Base-by-base conservation (phyloP, 2,888 invertebrate species). In the Microctonus brassicae region DNA sequence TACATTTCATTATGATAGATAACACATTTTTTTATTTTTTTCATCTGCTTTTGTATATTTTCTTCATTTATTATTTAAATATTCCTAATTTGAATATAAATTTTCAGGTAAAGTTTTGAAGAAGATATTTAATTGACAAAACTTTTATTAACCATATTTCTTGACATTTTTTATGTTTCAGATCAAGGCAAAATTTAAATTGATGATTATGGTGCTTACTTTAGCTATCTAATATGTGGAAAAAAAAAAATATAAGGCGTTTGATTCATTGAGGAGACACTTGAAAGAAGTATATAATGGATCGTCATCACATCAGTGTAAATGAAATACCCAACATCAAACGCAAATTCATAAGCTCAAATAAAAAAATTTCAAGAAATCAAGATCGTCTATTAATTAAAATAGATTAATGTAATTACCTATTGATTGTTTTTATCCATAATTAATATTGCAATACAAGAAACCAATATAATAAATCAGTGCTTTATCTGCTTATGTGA, bases 241-340 rank as follows among this genome's bases (percentile, higher is more conserved):
- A 84, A 83, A n/a, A 84, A 83, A n/a, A 34, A 77, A 80, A 33
- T 87, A 87, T 77, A 83, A 83, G 9, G 84, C 85, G 83, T 82
- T 81, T 55, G 82, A 83, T 34, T 85, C 86, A 0, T 76, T 88
- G 68, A 82, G 75, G 62, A 81, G 85, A 63, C 86, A 87, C 60
- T 71, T 83, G 26, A 81, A 81, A 2, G 80, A 83, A 47, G 82
- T 80, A n/a, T 84, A 84, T 72, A 82, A 82, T 5, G 73, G 76
- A 33, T 72, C 75, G 26, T 81, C 83, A 7, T 78, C 78, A 33
- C 80, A 80, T 72, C 78, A 73, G 52, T 85, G 83, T 78, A 84
- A 84, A 72, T 82, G 86, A 72, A 83, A 81, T 13, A 75, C 81
- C 36, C 82, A 80, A 0, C 84, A 84, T 67, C 78, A 82, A 11